Conservation (phyloP, 2,888 invertebrate species). For the Limnephilus rhombicus region DNA sequence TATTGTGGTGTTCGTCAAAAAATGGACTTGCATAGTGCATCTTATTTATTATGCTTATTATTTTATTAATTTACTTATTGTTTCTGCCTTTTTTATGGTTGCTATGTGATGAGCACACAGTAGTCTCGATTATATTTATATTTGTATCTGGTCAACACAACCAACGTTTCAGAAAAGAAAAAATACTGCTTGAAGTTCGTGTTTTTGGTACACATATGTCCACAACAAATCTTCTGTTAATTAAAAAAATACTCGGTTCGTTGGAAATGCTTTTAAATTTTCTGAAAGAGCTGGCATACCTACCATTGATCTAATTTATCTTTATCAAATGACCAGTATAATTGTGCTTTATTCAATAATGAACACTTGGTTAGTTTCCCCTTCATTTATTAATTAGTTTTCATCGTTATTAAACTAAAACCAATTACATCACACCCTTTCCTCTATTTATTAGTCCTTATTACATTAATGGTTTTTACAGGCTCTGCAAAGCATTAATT, state of each 20-base stretch:
- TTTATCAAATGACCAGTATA: not conserved
- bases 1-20: no score
- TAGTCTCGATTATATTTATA: no score
- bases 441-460: not conserved
- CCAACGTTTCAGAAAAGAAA: no score
- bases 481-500: not conserved
- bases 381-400: not conserved
- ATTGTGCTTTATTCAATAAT: not conserved
- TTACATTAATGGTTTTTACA: not conserved
- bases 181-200: no score
- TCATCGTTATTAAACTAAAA: not conserved
- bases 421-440: not conserved
- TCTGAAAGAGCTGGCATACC: not conserved
- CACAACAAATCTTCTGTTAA: no score
- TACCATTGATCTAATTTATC: not conserved
- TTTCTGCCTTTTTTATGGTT: no score
- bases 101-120: no score
- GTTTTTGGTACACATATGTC: no score
- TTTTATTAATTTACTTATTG: no score
- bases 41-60: no score
- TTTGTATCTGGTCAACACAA: no score
- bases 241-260: not conserved
- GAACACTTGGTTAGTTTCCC: not conserved
- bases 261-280: not conserved
- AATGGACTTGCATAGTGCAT: no score